Evolutionary conservation across 2,888 invertebrate genomes (phyloP), one percentile per base, ranked within the genome.

Genomic region (Melanotus villosus): DNA sequence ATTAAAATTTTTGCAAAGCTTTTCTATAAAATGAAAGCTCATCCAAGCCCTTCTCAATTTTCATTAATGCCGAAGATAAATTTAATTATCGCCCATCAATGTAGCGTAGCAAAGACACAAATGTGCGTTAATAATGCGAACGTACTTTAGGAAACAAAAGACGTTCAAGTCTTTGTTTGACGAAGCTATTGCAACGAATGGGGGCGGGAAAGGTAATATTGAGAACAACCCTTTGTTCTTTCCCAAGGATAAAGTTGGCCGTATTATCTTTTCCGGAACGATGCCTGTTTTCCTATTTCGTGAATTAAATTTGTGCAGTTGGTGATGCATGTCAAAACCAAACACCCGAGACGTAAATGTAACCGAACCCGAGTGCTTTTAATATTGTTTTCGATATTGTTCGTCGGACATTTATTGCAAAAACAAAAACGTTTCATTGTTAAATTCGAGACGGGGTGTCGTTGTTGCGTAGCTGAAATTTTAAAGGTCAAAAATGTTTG

Each of bases 321-420:
- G 21, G 47, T 45, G 59, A 45, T 59, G 59, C 59, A 60, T 60
- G 26, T 34, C 32, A 32, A 5, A 32, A 45, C 45, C 59, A 60
- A 60, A 47, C 7, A 3, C 26, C 7, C 26, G 3, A 3, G 26
- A 5, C 7, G 26, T n/a, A 7, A 3, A 7, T 26, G 26, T 26
- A 26, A 26, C 26, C 7, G 26, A 3, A 7, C 4, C 26, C 7
- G 26, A 26, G 26, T 26, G 41, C 18, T 41, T 16, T 9, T 6
- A 38, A 38, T 38, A 38, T 12, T 34, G 34, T n/a, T 34, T 34
- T 26, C 7, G 26, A 26, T 26, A 26, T 26, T 26, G n/a, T 26
- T 26, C 26, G 7, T 3, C 26, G 26, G 7, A 26, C 26, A 7
- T 26, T 3, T 26, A 26, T 26, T 26, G 7, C 26, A 5, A 7